phyloP scores from a whole-genome alignment of 2,797 vertebrate species.

The Coendou prehensilis region DNA sequence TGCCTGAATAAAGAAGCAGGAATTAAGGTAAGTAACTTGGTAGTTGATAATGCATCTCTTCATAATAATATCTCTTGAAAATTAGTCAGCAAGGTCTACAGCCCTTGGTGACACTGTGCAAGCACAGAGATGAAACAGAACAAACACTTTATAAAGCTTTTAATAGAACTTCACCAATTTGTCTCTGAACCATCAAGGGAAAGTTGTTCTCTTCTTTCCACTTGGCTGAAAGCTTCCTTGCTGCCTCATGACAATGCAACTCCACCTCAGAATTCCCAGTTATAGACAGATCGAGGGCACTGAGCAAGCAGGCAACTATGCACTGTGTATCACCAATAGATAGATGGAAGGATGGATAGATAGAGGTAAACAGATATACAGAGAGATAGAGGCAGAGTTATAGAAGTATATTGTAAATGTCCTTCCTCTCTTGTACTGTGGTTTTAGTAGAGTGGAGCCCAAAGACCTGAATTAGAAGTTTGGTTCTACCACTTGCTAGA shows the following conservation, averaged over 20 bases:
- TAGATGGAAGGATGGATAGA: too few species aligned
- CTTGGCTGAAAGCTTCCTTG: not conserved
- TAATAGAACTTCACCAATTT: not conserved
- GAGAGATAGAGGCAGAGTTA: not conserved
- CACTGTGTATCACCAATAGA: not conserved
- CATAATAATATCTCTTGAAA: not conserved
- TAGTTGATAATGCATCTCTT: not conserved
- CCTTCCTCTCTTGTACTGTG: not conserved
- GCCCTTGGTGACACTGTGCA: not conserved
- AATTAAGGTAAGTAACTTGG: not conserved
- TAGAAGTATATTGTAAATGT: not conserved
- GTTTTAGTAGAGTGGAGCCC: not conserved
- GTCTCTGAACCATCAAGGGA: not conserved
- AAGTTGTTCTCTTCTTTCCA: not conserved
- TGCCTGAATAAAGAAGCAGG: not conserved
- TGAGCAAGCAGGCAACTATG: not conserved
- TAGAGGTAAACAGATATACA: not conserved
- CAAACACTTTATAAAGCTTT: not conserved
- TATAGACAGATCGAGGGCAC: not conserved
- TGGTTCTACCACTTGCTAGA: not conserved
- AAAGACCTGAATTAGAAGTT: conserved; percentile 23
- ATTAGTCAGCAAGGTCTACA: not conserved
- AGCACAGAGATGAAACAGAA: not conserved
- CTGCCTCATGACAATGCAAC: not conserved
- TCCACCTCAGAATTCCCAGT: not conserved